phyloP scores from a whole-genome alignment of 2,888 invertebrate genomes.

The Sisyra nigra region DNA sequence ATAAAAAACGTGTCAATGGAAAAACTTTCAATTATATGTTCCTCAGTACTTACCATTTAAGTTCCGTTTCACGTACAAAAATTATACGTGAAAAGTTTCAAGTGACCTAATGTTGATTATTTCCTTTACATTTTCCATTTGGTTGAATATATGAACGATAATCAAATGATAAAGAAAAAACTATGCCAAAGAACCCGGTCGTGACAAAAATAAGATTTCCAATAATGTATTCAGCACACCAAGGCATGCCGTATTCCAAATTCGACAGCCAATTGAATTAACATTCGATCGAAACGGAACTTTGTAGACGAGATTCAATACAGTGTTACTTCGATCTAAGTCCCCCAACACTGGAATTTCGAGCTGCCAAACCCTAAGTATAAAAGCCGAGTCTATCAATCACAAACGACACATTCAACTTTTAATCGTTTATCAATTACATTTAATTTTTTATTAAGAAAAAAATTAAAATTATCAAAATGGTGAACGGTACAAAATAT shows the following conservation, averaged over 20 bases:
- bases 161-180: too few relatives aligned
- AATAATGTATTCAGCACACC: too few relatives aligned
- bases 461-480: slow-evolving; percentile 9
- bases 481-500: slow-evolving; percentile 12
- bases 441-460: background rate
- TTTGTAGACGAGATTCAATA: background rate
- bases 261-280: background rate
- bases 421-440: background rate
- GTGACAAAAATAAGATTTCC: too few relatives aligned
- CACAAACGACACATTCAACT: slow-evolving; percentile 1
- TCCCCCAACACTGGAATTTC: slow-evolving; percentile 1
- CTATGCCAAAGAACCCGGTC: too few relatives aligned
- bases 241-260: background rate
- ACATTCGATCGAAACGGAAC: background rate
- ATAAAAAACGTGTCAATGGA: too few relatives aligned
- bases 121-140: too few relatives aligned
- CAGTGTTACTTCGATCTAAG: background rate
- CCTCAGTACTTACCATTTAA: too few relatives aligned
- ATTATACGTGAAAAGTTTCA: too few relatives aligned
- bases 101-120: too few relatives aligned
- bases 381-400: slow-evolving; percentile 2
- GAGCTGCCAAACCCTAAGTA: slow-evolving; percentile 1
- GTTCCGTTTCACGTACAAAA: too few relatives aligned
- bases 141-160: too few relatives aligned
- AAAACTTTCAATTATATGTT: too few relatives aligned